Evolutionary conservation across 2,797 vertebrate species (phyloP).

Genomic region (Selene dorsalis): DNA sequence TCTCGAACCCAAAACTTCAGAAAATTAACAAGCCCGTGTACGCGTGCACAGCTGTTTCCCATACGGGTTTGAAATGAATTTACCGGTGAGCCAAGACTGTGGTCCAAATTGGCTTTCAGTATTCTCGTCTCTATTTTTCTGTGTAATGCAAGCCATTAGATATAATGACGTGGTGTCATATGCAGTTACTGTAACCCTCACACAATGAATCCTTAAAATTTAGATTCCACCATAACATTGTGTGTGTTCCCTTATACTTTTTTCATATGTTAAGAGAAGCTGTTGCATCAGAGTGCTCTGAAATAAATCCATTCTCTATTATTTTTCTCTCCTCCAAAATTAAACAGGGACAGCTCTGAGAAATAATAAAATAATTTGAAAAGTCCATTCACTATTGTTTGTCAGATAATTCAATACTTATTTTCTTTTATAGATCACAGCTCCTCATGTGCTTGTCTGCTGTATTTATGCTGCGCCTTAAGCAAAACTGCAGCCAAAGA

Average conservation of each 20-base stretch:
- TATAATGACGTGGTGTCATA: conserved; percentile 30
- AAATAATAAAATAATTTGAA: conserved; percentile 26
- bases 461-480: conserved; percentile 49
- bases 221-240: conserved; percentile 12
- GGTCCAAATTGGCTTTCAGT: conserved; percentile 39
- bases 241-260: neutral
- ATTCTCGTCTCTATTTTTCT: conserved; percentile 27
- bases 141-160: conserved; percentile 32
- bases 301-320: conserved; percentile 11
- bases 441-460: conserved; percentile 21
- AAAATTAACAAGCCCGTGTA: conserved; percentile 60
- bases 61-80: conserved; percentile 54
- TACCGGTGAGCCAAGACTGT: conserved; percentile 13
- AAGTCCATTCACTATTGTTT: conserved; percentile 34
- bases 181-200: conserved; percentile 29
- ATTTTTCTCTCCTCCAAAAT: conserved; percentile 23
- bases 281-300: neutral
- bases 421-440: conserved; percentile 27
- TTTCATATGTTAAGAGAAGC: neutral
- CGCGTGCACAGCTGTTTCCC: conserved; percentile 59
- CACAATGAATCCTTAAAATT: conserved; percentile 20
- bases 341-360: conserved; percentile 14
- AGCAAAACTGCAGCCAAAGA: conserved; percentile 29
- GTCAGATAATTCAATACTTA: conserved; percentile 25
- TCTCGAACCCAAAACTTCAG: conserved; percentile 62